Conservation (phyloP, 1,140 invertebrate species). For the Zaprionus inermis region DNA sequence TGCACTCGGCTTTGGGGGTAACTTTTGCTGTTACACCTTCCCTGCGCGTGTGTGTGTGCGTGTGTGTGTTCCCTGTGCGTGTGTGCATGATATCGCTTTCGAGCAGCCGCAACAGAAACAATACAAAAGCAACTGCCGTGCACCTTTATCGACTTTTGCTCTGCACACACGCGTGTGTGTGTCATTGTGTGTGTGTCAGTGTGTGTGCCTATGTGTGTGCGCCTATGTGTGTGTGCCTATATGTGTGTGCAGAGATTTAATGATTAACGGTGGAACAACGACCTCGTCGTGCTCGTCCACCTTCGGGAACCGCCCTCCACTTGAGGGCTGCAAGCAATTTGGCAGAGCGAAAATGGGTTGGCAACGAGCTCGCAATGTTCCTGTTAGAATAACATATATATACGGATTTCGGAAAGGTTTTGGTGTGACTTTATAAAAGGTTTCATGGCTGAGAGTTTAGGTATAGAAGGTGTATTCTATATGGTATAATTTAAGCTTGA, state of each 20-base stretch:
- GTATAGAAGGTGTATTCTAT: too few species aligned
- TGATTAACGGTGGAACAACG: constrained; percentile 60
- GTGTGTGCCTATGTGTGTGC: constrained; percentile 3
- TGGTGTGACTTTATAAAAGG: too few species aligned
- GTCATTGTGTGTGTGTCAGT: not conserved
- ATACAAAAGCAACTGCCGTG: constrained; percentile 43
- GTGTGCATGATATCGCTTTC: constrained; percentile 43
- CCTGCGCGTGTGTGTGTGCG: constrained; percentile 14
- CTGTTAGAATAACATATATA: too few species aligned
- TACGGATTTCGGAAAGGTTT: too few species aligned
- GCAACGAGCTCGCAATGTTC: not conserved
- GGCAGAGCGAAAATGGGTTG: constrained; percentile 10
- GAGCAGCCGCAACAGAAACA: constrained; percentile 48
- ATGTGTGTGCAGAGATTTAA: constrained; percentile 70
- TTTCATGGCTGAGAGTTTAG: too few species aligned
- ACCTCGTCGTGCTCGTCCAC: constrained; percentile 31
- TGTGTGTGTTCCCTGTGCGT: constrained; percentile 2
- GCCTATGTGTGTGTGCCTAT: constrained; percentile 36
- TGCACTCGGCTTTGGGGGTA: constrained; percentile 56
- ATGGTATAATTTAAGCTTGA: too few species aligned
- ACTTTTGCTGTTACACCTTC: constrained; percentile 62
- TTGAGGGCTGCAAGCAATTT: constrained; percentile 51
- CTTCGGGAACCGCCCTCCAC: constrained; percentile 43
- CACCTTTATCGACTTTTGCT: constrained; percentile 72
- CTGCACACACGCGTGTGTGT: constrained; percentile 3